Percentiles rank a stretch among this genome's conserved stretches.
Evolutionary conservation across 2,797 vertebrate species (phyloP).

Genomic region (Amazona finschi): DNA sequence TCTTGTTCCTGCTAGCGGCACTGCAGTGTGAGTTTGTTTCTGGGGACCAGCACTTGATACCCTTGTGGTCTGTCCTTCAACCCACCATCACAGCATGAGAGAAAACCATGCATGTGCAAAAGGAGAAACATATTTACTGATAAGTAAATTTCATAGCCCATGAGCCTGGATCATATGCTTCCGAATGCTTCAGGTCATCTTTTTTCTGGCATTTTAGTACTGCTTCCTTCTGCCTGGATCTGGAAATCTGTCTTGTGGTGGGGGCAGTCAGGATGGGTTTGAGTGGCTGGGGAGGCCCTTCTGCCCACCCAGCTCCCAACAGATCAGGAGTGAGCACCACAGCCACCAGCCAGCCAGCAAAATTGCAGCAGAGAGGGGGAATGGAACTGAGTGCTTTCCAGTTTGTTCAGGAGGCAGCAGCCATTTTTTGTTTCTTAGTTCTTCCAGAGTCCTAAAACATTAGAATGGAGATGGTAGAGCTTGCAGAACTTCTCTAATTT

Average conservation of each 20-base stretch:
- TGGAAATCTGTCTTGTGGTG: neutral
- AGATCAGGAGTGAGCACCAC: neutral
- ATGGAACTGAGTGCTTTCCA: neutral
- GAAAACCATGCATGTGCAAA: accelerated
- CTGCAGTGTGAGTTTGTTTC: neutral
- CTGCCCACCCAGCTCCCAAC: neutral
- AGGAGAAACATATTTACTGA: neutral
- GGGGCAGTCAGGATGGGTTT: neutral
- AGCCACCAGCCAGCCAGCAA: neutral
- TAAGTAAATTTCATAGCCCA: neutral
- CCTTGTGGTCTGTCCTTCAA: neutral
- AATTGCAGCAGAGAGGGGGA: neutral
- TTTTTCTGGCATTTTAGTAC: neutral
- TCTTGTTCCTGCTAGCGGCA: neutral
- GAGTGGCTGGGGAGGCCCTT: neutral
- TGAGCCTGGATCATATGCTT: neutral
- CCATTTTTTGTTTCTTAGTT: neutral
- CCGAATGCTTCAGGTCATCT: accelerated
- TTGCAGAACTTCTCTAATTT: neutral
- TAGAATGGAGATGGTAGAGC: neutral
- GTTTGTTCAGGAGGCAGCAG: neutral
- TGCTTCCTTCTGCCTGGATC: neutral
- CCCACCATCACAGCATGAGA: neutral
- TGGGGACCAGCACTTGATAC: neutral
- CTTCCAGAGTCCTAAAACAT: neutral